Percentiles rank a stretch among this genome's conserved stretches.
phyloP scores from a whole-genome alignment of 1,140 invertebrate species.

The Nautilus pompilius region DNA sequence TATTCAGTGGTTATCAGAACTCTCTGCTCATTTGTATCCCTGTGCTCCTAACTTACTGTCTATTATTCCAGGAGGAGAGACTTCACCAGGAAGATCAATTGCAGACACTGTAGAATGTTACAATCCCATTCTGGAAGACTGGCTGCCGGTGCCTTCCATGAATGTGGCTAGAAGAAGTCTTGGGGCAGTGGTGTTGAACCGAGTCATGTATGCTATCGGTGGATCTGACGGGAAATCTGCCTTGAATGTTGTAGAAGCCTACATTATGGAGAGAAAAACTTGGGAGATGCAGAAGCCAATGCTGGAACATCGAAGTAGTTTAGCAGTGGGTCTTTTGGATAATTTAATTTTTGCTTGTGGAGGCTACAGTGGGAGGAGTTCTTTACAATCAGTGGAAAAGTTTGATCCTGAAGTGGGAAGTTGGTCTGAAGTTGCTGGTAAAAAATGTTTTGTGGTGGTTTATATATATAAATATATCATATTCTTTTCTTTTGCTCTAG shows the following conservation, averaged over 20 bases:
- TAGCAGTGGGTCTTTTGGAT: slow-evolving; percentile 4
- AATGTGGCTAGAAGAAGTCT: slow-evolving; percentile 13
- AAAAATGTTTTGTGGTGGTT: too few species aligned
- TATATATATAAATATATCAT: too few species aligned
- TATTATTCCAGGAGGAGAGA: slow-evolving; percentile 16
- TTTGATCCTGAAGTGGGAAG: slow-evolving; percentile 13
- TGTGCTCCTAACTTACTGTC: neutral
- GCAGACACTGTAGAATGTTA: slow-evolving; percentile 14
- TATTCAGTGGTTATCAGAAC: too few species aligned
- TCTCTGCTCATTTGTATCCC: too few species aligned
- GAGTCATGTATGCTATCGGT: slow-evolving; percentile 19
- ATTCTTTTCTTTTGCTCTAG: too few species aligned
- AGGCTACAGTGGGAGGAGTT: slow-evolving; percentile 9
- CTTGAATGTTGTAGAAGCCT: slow-evolving; percentile 13
- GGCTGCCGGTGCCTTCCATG: slow-evolving; percentile 8
- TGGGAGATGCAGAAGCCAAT: slow-evolving; percentile 10
- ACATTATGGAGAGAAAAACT: slow-evolving; percentile 12
- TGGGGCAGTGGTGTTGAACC: slow-evolving; percentile 10
- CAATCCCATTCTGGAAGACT: slow-evolving; percentile 12
- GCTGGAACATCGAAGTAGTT: slow-evolving; percentile 10
- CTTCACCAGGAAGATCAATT: slow-evolving; percentile 13
- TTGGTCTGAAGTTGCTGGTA: slow-evolving; percentile 8
- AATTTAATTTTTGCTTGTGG: slow-evolving; percentile 12
- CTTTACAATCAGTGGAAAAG: slow-evolving; percentile 11
- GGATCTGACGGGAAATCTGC: neutral